Conservation (phyloP, 2,113 vertebrate genomes). For the Panurus biarmicus region DNA sequence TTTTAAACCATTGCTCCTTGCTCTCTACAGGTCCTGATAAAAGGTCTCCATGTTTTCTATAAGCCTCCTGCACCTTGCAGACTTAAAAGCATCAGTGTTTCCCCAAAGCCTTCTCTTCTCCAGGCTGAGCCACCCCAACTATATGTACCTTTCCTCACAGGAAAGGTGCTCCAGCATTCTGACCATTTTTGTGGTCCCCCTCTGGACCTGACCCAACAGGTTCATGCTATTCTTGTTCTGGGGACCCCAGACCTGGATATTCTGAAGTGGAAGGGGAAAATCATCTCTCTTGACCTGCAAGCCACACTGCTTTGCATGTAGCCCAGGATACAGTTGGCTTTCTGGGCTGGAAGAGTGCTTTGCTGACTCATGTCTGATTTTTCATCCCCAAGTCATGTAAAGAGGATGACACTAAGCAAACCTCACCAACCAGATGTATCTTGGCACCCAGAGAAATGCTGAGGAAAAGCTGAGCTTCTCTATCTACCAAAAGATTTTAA, state of each 20-base stretch:
- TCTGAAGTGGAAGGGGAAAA: neutral
- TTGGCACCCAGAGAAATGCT: neutral
- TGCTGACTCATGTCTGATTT: neutral
- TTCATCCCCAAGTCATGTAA: neutral
- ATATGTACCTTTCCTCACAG: neutral
- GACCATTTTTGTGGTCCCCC: neutral
- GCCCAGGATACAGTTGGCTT: neutral
- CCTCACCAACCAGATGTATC: neutral
- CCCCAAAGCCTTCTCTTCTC: neutral
- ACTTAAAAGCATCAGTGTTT: neutral
- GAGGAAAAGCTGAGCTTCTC: neutral
- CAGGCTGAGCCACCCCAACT: neutral
- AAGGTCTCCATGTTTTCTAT: neutral
- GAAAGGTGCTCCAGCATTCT: neutral
- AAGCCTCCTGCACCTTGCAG: neutral
- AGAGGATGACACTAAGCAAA: neutral
- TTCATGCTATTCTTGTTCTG: neutral
- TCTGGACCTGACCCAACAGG: accelerated
- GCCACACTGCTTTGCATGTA: neutral
- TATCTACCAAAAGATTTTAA: neutral
- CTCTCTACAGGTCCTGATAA: neutral
- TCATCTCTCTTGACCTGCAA: neutral
- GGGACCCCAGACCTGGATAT: neutral
- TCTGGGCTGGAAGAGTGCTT: neutral
- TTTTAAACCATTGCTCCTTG: neutral